Conservation (phyloP, 2,888 invertebrate genomes). For the Cerceris rybyensis region DNA sequence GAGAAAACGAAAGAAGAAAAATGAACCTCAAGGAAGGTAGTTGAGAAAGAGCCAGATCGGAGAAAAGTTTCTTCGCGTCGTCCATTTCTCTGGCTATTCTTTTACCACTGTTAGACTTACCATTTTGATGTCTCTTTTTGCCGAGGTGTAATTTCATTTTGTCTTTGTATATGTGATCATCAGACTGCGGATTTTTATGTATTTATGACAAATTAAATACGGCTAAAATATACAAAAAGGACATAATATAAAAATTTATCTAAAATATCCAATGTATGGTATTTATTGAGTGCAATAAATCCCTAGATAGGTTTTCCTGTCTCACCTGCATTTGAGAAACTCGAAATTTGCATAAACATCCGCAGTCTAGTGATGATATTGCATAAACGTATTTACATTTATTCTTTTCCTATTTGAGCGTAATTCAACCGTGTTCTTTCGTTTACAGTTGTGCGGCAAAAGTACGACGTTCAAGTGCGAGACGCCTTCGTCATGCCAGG, state of each 20-base stretch:
- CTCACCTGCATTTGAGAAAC: too few species aligned
- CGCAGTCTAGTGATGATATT: too few species aligned
- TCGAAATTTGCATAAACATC: too few species aligned
- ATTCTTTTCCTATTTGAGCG: constrained; percentile 11
- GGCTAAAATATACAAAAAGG: too few species aligned
- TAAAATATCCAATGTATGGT: too few species aligned
- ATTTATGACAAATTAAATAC: too few species aligned
- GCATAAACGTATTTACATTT: too few species aligned
- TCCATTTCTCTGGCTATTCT: constrained; percentile 21
- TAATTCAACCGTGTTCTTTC: not conserved
- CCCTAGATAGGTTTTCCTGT: too few species aligned
- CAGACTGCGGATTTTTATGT: too few species aligned
- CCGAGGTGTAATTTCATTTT: constrained; percentile 17
- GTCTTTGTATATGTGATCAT: too few species aligned
- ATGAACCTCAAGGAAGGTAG: constrained; percentile 5
- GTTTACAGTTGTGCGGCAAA: constrained; percentile 89
- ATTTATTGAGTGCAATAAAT: too few species aligned
- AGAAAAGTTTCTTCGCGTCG: not conserved
- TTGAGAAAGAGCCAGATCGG: not conserved
- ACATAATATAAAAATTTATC: too few species aligned
- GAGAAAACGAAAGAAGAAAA: not conserved
- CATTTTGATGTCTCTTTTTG: constrained; percentile 23
- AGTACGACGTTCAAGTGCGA: constrained; percentile 94
- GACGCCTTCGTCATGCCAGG: constrained; percentile 96
- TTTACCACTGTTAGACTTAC: constrained; percentile 23